These are phyloP conservation scores for Xyliphius kryptos DNA, from an alignment of 2,113 vertebrate species.

Conservation along the genomic window DNA sequence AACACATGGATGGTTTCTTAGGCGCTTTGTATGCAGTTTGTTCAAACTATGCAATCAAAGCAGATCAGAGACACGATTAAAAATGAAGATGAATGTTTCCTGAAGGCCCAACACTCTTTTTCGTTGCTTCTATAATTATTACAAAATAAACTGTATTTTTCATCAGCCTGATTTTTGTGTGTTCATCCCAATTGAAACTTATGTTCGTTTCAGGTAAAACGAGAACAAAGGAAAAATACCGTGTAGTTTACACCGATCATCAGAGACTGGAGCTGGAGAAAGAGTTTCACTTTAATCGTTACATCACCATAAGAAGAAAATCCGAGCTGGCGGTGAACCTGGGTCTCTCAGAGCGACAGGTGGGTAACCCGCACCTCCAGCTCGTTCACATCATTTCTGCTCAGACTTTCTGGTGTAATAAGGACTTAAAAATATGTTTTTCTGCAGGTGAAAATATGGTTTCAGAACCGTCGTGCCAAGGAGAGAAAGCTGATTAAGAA, in stretches of 20 bases:
- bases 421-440: not conserved
- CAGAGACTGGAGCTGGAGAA: too few species aligned
- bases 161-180: too few species aligned
- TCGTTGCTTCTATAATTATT: not conserved
- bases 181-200: too few species aligned
- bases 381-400: not conserved
- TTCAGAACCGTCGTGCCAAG: constrained; percentile 89
- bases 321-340: constrained; percentile 86
- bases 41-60: constrained; percentile 71
- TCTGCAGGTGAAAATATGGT: constrained; percentile 90
- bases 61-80: constrained; percentile 64
- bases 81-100: constrained; percentile 30
- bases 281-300: too few species aligned
- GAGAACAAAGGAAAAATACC: constrained; percentile 94
- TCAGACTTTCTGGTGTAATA: too few species aligned
- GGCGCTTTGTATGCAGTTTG: constrained; percentile 70
- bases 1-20: constrained; percentile 74
- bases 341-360: constrained; percentile 93
- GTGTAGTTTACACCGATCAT: constrained; percentile 91
- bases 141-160: not conserved
- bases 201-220: constrained; percentile 80
- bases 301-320: constrained; percentile 90
- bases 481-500: constrained; percentile 91
- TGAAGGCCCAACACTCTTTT: constrained; percentile 21
- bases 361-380: constrained; percentile 45